phyloP scores from a whole-genome alignment of 2,888 invertebrate genomes.

The Cheilosia variabilis region DNA sequence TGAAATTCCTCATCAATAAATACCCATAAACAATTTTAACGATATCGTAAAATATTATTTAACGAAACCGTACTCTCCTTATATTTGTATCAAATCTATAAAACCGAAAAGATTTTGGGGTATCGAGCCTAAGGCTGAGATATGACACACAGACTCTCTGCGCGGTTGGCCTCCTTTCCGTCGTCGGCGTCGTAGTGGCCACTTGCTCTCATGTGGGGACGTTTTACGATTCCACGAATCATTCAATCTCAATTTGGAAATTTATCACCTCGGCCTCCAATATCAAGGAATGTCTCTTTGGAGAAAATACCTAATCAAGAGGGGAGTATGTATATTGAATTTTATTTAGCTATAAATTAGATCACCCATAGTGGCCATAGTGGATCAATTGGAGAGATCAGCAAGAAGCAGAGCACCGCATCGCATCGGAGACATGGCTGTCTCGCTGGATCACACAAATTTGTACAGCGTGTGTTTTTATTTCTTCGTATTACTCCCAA shows the following conservation, averaged over 20 bases:
- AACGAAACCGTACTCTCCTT: slow-evolving; percentile 66
- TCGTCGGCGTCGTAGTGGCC: background rate
- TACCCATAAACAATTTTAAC: slow-evolving; percentile 72
- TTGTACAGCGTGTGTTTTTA: slow-evolving; percentile 63
- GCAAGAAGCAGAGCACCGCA: slow-evolving; percentile 9
- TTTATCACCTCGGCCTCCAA: slow-evolving; percentile 62
- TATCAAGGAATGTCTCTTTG: slow-evolving; percentile 59
- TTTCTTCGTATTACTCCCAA: slow-evolving; percentile 63
- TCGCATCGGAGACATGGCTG: background rate
- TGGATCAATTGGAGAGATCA: slow-evolving; percentile 40
- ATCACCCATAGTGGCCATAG: slow-evolving; percentile 45
- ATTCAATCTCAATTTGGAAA: slow-evolving; percentile 64
- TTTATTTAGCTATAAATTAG: slow-evolving; percentile 70
- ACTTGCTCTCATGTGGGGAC: slow-evolving; percentile 24
- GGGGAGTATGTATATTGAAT: slow-evolving; percentile 16
- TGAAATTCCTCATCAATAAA: slow-evolving; percentile 74
- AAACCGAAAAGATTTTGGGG: slow-evolving; percentile 48
- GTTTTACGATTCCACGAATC: slow-evolving; percentile 69
- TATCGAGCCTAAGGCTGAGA: slow-evolving; percentile 50
- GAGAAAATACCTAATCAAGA: slow-evolving; percentile 26
- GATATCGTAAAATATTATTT: slow-evolving; percentile 64
- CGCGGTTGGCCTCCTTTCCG: background rate
- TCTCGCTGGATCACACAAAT: slow-evolving; percentile 45
- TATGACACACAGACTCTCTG: slow-evolving; percentile 1
- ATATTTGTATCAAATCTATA: slow-evolving; percentile 69